Base-by-base conservation (phyloP, 2,113 vertebrate species). In the Dissostichus mawsoni region DNA sequence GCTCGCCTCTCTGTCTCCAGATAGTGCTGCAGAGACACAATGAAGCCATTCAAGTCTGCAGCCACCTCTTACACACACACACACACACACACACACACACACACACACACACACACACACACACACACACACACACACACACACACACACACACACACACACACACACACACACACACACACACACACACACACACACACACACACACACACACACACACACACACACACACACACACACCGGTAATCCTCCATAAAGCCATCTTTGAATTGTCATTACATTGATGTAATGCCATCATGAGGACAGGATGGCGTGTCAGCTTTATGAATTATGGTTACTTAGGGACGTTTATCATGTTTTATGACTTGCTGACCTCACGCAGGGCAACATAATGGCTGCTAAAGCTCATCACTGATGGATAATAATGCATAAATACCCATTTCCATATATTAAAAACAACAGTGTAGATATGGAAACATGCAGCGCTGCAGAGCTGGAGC, bases 11-110 rank as follows among this genome's bases (percentile, higher is more conserved):
- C 79, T 56, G 78, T 86, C 76, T 78, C 82, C 64, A 66, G 77
- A 87, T 66, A 84, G 82, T 74, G 76, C 59, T 52, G 51, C 13
- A 80, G 47, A 25, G 83, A 77, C 68, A 92, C 82, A 89, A 92
- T 84, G 80, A 67, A 52, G 33, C 57, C 57, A 88, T 90, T 92
- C 87, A 90, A 70, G 63, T 48, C 47, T 47, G 64, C 11, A 73
- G 69, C 63, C 73, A 78, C 78, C 73, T 82, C 83, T 59, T 51
- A 36, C 48, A n/a, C 59, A 55, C 64, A 29, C 58, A 53, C 18
- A 10, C 73, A 63, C 64, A 14, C 57, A 55, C 57, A 20, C 59
- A 36, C 48, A n/a, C 59, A 55, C 56, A 29, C 58, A 57, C 51
- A 25, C 81, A 51, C 50, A 23, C 68, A 69, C 45, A 68, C 45